Base-by-base conservation (phyloP, 2,797 vertebrate genomes). In the Chrysocyon brachyurus region DNA sequence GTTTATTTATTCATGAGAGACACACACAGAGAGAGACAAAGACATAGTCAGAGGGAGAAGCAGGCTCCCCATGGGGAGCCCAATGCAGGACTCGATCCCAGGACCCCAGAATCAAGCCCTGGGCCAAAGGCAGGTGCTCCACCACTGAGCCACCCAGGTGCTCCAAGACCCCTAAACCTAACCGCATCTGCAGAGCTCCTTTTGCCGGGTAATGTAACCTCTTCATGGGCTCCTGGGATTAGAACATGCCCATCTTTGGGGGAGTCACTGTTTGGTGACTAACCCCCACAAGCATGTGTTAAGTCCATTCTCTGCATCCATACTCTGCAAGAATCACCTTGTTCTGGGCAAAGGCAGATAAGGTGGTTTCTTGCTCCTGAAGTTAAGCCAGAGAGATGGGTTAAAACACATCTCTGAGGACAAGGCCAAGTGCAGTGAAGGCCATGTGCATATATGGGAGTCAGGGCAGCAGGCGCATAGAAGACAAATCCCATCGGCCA, bases 401-500 rank as follows among this genome's bases (percentile, higher is more conserved):
- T 86, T 24, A 33, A n/a, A 11, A 46, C 4, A 10, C 14, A 3
- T 54, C 21, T 54, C 83, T 54, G 31, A 26, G 21, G 16, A 7
- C 7, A 52, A 12, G 31, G 28, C 21, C 46, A 7, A 24, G 46
- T 26, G 46, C 22, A 26, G n/a, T 28, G 49, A 86, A 33, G 84
- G 84, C 49, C n/a, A 2, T 2, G 49, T 49, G 9, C n/a, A 28
- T 33, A 11, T 24, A 5, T 28, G 49, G 22, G 64, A 3, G 14
- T 22, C 2, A 0, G 14, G 46, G 82, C 12, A 1, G 2, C 4
- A 3, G 9, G 17, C 6, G 5, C 9, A 26, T 36, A 1, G 83
- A 54, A 33, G 63, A 68, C 52, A 57, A 36, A 28, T 70, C 49
- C 19, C 5, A 4, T 56, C 14, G 19, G 64, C 24, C 54, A 54